Percentiles rank a stretch among this genome's conserved stretches.
phyloP scores from a whole-genome alignment of 1,140 invertebrate genomes.

The Eriocheir sinensis region DNA sequence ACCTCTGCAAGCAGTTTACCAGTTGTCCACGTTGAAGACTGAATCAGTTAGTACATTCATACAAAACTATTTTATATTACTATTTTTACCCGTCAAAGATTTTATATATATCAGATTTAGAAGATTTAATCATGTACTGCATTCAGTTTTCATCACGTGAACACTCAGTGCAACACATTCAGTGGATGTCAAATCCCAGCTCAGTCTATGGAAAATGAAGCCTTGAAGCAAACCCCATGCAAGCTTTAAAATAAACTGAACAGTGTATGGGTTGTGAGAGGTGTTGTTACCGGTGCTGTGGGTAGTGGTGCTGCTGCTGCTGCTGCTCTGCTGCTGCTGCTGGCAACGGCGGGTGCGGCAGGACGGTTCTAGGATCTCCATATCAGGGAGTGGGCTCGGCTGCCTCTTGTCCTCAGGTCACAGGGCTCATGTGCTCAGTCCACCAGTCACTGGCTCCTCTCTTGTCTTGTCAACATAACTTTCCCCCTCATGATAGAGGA shows the following conservation, averaged over 20 bases:
- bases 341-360: constrained; percentile 65
- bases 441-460: constrained; percentile 75
- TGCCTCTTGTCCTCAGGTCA: constrained; percentile 77
- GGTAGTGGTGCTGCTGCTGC: constrained; percentile 40
- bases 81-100: constrained; percentile 69
- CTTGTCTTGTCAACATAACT: constrained; percentile 47
- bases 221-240: constrained; percentile 67
- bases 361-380: constrained; percentile 77
- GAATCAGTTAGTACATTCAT: constrained; percentile 65
- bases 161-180: constrained; percentile 62
- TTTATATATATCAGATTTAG: constrained; percentile 71
- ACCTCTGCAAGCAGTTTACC: constrained; percentile 73
- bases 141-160: constrained; percentile 71
- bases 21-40: constrained; percentile 68
- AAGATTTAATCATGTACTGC: constrained; percentile 56
- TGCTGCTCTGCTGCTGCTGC: constrained; percentile 61
- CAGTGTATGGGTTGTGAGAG: constrained; percentile 69
- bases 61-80: constrained; percentile 72
- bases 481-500: constrained; percentile 9
- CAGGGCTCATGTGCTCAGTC: constrained; percentile 77
- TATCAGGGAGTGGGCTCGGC: constrained; percentile 77
- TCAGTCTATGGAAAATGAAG: constrained; percentile 71
- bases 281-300: constrained; percentile 71
- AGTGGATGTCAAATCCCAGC: constrained; percentile 65
- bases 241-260: constrained; percentile 73